Conservation (phyloP, 2,888 invertebrate genomes). For the Pristionchus entomophagus region DNA sequence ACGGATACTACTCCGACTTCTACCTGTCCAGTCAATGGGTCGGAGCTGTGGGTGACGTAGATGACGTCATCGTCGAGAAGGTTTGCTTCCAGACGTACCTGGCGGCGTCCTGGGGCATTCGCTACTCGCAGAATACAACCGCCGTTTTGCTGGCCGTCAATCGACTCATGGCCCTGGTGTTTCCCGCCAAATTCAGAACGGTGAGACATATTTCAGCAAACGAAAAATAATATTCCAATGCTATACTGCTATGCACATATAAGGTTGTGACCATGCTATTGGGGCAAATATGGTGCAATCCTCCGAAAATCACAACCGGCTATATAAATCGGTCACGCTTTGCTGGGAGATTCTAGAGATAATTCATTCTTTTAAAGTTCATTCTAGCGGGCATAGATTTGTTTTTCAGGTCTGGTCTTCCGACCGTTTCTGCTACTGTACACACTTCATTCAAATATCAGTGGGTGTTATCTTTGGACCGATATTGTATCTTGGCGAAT, state of each 20-base stretch:
- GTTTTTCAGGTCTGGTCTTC: background rate
- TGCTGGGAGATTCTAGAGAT: no score
- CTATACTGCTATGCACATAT: no score
- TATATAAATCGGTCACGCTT: no score
- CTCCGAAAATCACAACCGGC: no score
- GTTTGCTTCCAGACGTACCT: background rate
- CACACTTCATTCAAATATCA: background rate
- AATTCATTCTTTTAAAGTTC: no score
- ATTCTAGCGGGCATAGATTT: no score
- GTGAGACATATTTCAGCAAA: no score
- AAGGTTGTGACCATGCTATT: no score
- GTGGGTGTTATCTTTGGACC: background rate
- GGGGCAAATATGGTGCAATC: no score
- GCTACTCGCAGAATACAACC: conserved; percentile 20
- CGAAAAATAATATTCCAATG: no score
- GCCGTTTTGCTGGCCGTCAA: background rate
- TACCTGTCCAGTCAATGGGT: background rate
- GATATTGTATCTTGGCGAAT: background rate
- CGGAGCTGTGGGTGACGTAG: background rate
- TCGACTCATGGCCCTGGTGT: background rate
- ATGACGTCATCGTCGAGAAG: background rate
- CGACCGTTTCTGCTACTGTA: conserved; percentile 8
- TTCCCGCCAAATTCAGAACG: background rate
- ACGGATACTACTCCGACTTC: background rate
- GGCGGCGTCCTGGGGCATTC: background rate